phyloP scores from a whole-genome alignment of 2,888 invertebrate species.

The Biston stratarius region DNA sequence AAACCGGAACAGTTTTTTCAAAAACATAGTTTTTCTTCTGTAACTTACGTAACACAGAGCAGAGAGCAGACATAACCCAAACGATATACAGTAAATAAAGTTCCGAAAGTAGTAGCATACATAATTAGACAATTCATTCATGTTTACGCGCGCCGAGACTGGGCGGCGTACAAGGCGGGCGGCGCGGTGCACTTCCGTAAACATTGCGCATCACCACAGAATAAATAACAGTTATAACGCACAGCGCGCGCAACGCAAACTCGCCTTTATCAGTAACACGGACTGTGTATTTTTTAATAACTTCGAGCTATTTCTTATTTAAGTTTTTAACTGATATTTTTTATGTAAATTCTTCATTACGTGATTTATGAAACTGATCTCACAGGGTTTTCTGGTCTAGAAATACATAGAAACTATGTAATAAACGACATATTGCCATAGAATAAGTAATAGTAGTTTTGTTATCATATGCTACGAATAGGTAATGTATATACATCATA shows the following conservation, averaged over 20 bases:
- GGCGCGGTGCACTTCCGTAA: constrained; percentile 62
- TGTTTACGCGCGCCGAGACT: constrained; percentile 44
- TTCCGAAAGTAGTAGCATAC: constrained; percentile 40
- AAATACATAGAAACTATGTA: not conserved
- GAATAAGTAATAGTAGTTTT: too few relatives aligned
- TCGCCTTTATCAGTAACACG: not conserved
- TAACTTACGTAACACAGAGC: constrained; percentile 13
- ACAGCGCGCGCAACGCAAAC: not conserved
- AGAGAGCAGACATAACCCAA: constrained; percentile 12
- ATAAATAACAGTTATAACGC: not conserved
- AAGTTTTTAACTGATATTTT: not conserved
- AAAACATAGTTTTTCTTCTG: constrained; percentile 5
- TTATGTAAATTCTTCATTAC: not conserved
- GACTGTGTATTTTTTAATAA: not conserved
- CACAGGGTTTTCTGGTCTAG: not conserved
- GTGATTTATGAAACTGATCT: too few relatives aligned
- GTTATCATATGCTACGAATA: too few relatives aligned
- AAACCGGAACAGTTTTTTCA: too few relatives aligned
- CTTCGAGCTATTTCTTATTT: not conserved
- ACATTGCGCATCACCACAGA: constrained; percentile 42
- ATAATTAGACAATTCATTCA: constrained; percentile 59
- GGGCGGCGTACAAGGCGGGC: constrained; percentile 44
- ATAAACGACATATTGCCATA: too few relatives aligned
- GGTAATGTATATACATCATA: too few relatives aligned
- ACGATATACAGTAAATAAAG: constrained; percentile 29